phyloP scores from a whole-genome alignment of 2,888 invertebrate genomes.

The Caenorhabditis sp. region DNA sequence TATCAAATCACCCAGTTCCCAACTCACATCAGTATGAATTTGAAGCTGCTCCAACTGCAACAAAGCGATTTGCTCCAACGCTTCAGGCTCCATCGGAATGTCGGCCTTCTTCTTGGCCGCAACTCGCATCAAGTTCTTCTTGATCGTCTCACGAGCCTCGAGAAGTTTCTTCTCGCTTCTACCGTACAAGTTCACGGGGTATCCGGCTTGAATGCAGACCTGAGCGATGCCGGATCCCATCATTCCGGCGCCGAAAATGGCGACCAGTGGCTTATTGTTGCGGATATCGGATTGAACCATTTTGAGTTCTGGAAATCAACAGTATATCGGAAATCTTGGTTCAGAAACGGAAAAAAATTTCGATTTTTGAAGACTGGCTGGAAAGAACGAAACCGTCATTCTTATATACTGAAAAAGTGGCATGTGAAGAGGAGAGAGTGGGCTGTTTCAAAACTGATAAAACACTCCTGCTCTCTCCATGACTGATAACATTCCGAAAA shows the following conservation, averaged over 20 bases:
- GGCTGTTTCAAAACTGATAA: slow-evolving; percentile 43
- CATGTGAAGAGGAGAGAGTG: slow-evolving; percentile 58
- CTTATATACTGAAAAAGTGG: slow-evolving; percentile 38
- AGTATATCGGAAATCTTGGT: too few relatives aligned
- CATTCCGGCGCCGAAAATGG: slow-evolving; percentile 80
- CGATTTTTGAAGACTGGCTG: slow-evolving; percentile 14
- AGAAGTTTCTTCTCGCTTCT: slow-evolving; percentile 88
- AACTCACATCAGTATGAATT: slow-evolving; percentile 69
- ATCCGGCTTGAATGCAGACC: slow-evolving; percentile 89
- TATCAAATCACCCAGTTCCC: too few relatives aligned
- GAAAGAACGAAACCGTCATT: slow-evolving; percentile 10
- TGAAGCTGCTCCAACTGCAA: slow-evolving; percentile 57
- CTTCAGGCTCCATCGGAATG: slow-evolving; percentile 56
- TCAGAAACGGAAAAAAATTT: not conserved
- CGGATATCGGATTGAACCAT: slow-evolving; percentile 19
- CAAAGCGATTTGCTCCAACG: slow-evolving; percentile 55
- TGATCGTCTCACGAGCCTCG: slow-evolving; percentile 86
- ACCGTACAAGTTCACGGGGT: slow-evolving; percentile 90
- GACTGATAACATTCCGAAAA: slow-evolving; percentile 16
- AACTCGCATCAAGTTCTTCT: slow-evolving; percentile 61
- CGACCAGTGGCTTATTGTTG: slow-evolving; percentile 60
- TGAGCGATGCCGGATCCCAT: slow-evolving; percentile 82
- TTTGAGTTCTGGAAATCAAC: not conserved
- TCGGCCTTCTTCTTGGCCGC: slow-evolving; percentile 62
- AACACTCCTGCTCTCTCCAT: not conserved